Evolutionary conservation across 2,113 vertebrate species (phyloP), one percentile per base, ranked within the genome.

Genomic region (Plecturocebus donacophilus): DNA sequence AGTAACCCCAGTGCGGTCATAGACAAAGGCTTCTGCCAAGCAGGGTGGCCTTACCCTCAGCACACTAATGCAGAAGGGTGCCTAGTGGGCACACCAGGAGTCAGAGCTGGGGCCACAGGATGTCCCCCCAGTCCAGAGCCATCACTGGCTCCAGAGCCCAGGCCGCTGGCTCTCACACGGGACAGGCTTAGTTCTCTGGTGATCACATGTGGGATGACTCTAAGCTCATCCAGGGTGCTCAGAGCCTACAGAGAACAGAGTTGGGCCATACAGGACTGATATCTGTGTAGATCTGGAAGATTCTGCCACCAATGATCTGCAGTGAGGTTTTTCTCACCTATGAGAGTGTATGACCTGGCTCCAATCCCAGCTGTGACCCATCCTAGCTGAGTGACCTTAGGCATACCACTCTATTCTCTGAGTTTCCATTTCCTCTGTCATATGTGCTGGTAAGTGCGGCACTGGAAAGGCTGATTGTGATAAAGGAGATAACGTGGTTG

Each of bases 121-220:
- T 32, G 19, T 47, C 38, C 54, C 17, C 1, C 2, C 2, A 42
- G 23, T 38, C n/a, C 25, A n/a, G 54, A 14, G 40, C 77, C 87
- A 64, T 17, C 8, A 2, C n/a, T 25, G 1, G 3, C 17, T n/a
- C 42, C 38, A 66, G 71, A 42, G 45, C 80, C 64, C 12, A 20
- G 58, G 42, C 45, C 19, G 13, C 3, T 9, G 38, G 9, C 32
- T 45, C 32, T n/a, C 17, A 6, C 45, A 1, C 0, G 0, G 0
- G 16, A 30, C 70, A 58, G 19, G 8, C 13, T n/a, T 8, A 8
- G 4, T 40, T 73, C 25, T 75, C 42, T 38, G 49, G 23, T 45
- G 42, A 5, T 49, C 71, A 49, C 23, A 42, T 9, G 1, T 20
- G 2, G 8, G 42, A 30, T 20, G 27, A 6, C 12, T 40, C 45